Percentiles rank a stretch among this genome's conserved stretches.
Conservation (phyloP, 2,888 invertebrate genomes). For the Mechanitis messenoides region DNA sequence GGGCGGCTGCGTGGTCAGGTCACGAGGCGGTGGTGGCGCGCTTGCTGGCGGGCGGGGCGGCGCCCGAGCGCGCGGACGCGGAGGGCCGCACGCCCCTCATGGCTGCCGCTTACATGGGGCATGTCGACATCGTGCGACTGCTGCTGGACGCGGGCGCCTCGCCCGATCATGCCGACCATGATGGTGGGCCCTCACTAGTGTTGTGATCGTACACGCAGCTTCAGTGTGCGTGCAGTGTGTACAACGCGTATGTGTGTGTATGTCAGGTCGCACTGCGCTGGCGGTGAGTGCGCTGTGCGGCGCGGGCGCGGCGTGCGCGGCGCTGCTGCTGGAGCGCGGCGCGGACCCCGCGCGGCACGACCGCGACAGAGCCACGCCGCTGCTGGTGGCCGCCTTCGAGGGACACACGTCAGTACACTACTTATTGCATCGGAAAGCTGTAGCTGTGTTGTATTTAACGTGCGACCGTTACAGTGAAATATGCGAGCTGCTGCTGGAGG, state of each 20-base stretch:
- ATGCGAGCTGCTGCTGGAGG: conserved; percentile 92
- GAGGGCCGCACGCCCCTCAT: conserved; percentile 95
- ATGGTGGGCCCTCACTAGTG: conserved; percentile 61
- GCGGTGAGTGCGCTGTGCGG: conserved; percentile 92
- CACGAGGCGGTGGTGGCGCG: conserved; percentile 89
- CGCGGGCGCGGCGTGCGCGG: conserved; percentile 78
- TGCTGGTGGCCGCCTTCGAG: conserved; percentile 93
- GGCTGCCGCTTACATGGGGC: conserved; percentile 97
- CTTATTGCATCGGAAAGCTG: neutral
- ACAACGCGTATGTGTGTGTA: neutral
- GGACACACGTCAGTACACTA: conserved; percentile 56
- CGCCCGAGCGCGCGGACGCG: conserved; percentile 89
- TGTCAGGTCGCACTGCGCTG: conserved; percentile 84
- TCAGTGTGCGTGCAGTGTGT: no score
- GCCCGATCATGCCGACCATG: conserved; percentile 90
- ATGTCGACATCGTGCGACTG: conserved; percentile 91
- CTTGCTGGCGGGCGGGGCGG: conserved; percentile 85
- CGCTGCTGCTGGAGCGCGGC: conserved; percentile 83
- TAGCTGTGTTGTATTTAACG: neutral
- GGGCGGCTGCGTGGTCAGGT: conserved; percentile 96
- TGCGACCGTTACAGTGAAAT: conserved; percentile 79
- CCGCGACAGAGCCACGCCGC: conserved; percentile 90
- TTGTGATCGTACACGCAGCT: neutral
- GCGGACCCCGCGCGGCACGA: conserved; percentile 90
- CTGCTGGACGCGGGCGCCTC: conserved; percentile 88